Evolutionary conservation across 2,113 vertebrate species (phyloP), one percentile per base, ranked within the genome.

Genomic region (Lathamus discolor): DNA sequence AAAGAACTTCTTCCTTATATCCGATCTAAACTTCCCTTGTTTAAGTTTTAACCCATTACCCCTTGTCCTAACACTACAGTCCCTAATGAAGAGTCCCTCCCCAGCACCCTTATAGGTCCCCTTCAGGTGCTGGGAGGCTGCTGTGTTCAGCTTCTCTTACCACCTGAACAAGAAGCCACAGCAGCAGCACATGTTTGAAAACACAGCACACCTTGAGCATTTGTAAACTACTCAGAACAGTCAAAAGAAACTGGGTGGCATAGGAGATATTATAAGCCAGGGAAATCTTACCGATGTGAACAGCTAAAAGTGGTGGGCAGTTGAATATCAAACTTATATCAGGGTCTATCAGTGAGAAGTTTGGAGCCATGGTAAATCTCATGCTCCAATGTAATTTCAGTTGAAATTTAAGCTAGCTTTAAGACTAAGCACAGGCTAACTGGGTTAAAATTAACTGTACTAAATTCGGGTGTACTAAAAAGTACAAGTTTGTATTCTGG

Each of bases 331-430:
- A 57, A 63, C 8, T 11, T 18, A 2, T 15, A 39, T 41, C 46
- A 39, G 0, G 0, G 3, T 23, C 31, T 86, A 25, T 5, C 52
- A 81, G 28, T 29, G 3, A 72, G 6, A 86, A 62, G 33, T 48
- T 62, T 55, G 15, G 13, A 64, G 3, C 11, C 23, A 11, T 14
- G 13, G 31, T 63, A n/a, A 75, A 55, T 35, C 35, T 72, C 43
- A 57, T 11, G 5, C 31, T 11, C 31, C 41, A 27, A 3, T 43
- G 51, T 29, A 75, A 69, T 1, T 43, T 33, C 9, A 61, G n/a
- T 8, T 70, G 27, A 61, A 64, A 79, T 83, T 85, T 52, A 78
- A 83, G 10, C 15, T 37, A 25, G 13, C 13, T 83, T 80, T 61
- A 81, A 35, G 46, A 52, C 31, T 57, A 64, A 86, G 51, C 22